A percentile compares a stretch with the other conserved stretches of the same genome.
phyloP scores from a whole-genome alignment of 2,113 vertebrate genomes.

The Formicarius rufipectus region DNA sequence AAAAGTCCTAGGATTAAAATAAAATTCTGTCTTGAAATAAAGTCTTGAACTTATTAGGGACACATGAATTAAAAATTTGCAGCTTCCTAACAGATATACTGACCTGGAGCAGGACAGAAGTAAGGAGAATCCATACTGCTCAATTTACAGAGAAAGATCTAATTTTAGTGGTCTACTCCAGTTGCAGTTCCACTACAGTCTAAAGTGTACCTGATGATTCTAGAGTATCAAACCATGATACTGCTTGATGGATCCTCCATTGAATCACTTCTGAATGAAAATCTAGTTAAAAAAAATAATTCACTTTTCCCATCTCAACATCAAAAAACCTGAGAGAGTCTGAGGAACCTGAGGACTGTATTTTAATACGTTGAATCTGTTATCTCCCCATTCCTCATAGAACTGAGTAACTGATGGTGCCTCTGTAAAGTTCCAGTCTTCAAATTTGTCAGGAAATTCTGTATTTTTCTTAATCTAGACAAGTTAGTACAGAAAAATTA shows the following conservation, averaged over 20 bases:
- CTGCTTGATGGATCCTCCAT: not conserved
- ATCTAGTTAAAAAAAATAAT: not conserved
- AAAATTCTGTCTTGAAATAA: not conserved
- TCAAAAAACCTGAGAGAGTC: not conserved
- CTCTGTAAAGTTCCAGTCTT: not conserved
- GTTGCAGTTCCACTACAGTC: not conserved
- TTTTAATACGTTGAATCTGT: not conserved
- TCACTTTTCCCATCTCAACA: not conserved
- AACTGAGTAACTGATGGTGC: not conserved
- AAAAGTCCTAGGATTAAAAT: not conserved
- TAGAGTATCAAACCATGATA: not conserved
- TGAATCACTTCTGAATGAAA: not conserved
- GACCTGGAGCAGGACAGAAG: not conserved
- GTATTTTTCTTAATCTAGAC: not conserved
- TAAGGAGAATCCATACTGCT: not conserved
- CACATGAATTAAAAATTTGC: not conserved
- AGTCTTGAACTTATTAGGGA: not conserved
- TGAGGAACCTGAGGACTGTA: not conserved
- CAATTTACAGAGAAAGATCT: not conserved
- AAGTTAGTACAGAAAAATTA: not conserved
- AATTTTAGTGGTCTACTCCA: not conserved
- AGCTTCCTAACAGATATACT: not conserved
- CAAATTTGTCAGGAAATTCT: not conserved
- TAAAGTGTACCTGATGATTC: not conserved
- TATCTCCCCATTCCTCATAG: not conserved